phyloP scores from a whole-genome alignment of 2,888 invertebrate species.

The Epinotia brunnichana region DNA sequence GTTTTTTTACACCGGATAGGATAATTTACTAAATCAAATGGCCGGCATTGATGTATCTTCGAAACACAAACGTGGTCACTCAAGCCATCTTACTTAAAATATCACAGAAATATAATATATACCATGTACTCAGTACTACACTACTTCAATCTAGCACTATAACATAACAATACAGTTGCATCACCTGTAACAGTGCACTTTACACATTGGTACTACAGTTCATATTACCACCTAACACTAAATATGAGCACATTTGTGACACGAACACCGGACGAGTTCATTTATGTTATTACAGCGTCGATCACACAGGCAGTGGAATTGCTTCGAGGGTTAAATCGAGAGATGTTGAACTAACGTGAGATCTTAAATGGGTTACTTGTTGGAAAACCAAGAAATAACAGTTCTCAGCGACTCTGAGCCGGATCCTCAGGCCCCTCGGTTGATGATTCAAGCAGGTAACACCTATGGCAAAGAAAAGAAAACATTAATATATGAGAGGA shows the following conservation, averaged over 20 bases:
- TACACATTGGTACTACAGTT: constrained; percentile 23
- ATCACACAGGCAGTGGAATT: constrained; percentile 76
- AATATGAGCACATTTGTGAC: constrained; percentile 43
- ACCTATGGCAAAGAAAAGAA: constrained; percentile 71
- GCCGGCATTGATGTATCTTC: constrained; percentile 18
- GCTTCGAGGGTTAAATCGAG: constrained; percentile 67
- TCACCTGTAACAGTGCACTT: constrained; percentile 39
- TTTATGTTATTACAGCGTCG: constrained; percentile 73
- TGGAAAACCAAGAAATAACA: constrained; percentile 12
- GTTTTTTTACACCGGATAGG: background rate
- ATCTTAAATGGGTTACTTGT: constrained; percentile 3
- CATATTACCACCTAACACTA: constrained; percentile 32
- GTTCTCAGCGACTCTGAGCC: constrained; percentile 46
- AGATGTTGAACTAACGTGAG: constrained; percentile 50
- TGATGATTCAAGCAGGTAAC: constrained; percentile 71
- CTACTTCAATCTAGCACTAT: constrained; percentile 54
- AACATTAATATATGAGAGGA: constrained; percentile 56
- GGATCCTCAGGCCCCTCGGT: constrained; percentile 52
- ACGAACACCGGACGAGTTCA: constrained; percentile 72
- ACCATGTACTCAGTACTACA: constrained; percentile 39
- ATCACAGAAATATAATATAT: constrained; percentile 49
- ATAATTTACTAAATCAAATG: background rate
- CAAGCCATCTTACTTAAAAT: constrained; percentile 44
- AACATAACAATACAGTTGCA: constrained; percentile 40
- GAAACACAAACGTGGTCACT: constrained; percentile 32